A percentile compares a stretch with the other conserved stretches of the same genome.
Evolutionary conservation across 2,797 vertebrate genomes (phyloP).

Genomic region (Aplochiton taeniatus): DNA sequence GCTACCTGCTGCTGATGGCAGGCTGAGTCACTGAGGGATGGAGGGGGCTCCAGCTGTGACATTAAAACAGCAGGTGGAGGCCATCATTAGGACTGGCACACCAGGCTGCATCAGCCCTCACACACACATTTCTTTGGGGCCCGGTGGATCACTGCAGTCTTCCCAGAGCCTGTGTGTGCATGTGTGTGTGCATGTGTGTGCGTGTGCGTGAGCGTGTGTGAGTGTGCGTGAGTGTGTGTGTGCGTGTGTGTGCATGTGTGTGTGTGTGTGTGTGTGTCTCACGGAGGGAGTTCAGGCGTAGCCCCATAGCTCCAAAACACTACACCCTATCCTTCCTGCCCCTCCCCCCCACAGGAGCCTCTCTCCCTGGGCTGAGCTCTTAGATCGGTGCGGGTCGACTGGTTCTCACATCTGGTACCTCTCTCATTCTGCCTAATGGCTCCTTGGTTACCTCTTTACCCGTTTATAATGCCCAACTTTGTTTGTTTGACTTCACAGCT

Average conservation of each 20-base stretch:
- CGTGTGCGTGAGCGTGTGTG: constrained; percentile 10
- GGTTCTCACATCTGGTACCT: constrained; percentile 55
- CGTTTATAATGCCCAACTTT: constrained; percentile 45
- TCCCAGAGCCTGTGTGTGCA: constrained; percentile 19
- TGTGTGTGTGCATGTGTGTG: constrained; percentile 29
- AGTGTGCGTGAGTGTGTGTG: constrained; percentile 12
- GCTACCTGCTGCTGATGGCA: constrained; percentile 76
- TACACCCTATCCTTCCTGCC: neutral
- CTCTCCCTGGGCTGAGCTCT: constrained; percentile 38
- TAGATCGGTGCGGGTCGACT: constrained; percentile 46
- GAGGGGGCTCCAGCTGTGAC: constrained; percentile 96
- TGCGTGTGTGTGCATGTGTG: constrained; percentile 15
- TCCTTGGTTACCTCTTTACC: constrained; percentile 45
- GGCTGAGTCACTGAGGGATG: constrained; percentile 87
- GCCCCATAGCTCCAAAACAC: constrained; percentile 43
- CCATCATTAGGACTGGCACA: constrained; percentile 97
- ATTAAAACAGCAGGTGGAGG: constrained; percentile 99
- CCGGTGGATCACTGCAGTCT: constrained; percentile 82
- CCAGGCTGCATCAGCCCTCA: constrained; percentile 89
- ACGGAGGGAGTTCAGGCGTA: constrained; percentile 52
- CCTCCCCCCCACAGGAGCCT: constrained; percentile 29
- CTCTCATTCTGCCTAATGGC: constrained; percentile 40
- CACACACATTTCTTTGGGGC: constrained; percentile 89
- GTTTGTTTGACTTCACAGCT: constrained; percentile 29
- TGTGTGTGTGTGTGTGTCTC: constrained; percentile 12